These are phyloP conservation scores for Epinephelus coioides DNA, from an alignment of 2,797 vertebrate genomes.

Conservation along the genomic window DNA sequence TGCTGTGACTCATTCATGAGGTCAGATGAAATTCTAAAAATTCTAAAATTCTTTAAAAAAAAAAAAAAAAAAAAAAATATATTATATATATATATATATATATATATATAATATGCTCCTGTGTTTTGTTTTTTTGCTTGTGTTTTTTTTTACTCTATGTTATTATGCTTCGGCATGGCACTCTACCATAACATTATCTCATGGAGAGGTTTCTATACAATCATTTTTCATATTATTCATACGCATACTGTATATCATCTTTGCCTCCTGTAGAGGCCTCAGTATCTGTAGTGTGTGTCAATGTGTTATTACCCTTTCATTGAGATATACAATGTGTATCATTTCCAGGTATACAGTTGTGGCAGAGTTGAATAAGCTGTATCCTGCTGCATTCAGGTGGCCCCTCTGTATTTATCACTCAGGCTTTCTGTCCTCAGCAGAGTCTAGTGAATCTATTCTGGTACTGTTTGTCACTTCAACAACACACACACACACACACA, in stretches of 20 bases:
- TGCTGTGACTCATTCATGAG: too few relatives aligned
- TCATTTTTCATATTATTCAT: slow-evolving; percentile 32
- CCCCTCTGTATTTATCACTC: slow-evolving; percentile 46
- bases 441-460: slow-evolving; percentile 42
- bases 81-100: too few relatives aligned
- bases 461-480: slow-evolving; percentile 43
- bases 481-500: background rate
- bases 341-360: slow-evolving; percentile 42
- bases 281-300: slow-evolving; percentile 1
- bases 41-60: too few relatives aligned
- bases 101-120: too few relatives aligned
- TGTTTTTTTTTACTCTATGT: background rate
- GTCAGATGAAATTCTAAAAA: too few relatives aligned
- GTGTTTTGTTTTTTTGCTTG: too few relatives aligned
- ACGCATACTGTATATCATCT: slow-evolving; percentile 22
- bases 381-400: slow-evolving; percentile 26
- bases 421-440: slow-evolving; percentile 8
- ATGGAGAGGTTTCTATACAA: background rate
- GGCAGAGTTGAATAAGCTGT: slow-evolving; percentile 42
- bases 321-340: slow-evolving; percentile 48
- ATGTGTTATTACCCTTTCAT: slow-evolving; percentile 43
- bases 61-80: too few relatives aligned
- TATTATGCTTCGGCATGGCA: background rate
- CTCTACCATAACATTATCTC: background rate
- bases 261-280: background rate